A percentile compares a stretch with the other conserved stretches of the same genome.
Conservation (phyloP, 92 coral and sea anemone genomes). For the Nematostella vectensis region DNA sequence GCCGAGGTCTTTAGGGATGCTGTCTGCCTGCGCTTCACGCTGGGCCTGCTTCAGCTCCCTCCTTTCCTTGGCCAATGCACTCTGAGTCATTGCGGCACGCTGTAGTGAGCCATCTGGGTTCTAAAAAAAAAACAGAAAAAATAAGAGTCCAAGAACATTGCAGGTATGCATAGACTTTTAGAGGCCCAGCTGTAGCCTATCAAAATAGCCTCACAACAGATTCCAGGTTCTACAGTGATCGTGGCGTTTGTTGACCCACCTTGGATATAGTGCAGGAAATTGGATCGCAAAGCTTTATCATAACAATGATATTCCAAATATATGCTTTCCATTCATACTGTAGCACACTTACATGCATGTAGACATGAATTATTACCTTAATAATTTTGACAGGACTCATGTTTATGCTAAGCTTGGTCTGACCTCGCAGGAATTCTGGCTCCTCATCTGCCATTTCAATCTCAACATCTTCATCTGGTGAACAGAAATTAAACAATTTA, state of each 20-base stretch:
- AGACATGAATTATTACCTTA: slow-evolving; percentile 41
- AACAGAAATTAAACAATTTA: too few species aligned
- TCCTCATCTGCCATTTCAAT: slow-evolving; percentile 85
- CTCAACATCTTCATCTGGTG: slow-evolving; percentile 87
- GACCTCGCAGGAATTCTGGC: slow-evolving; percentile 88
- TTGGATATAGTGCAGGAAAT: too few species aligned
- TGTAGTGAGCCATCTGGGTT: slow-evolving; percentile 99
- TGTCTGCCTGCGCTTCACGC: slow-evolving; percentile 92
- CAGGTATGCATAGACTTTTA: too few species aligned
- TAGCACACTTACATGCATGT: background rate
- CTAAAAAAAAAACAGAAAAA: slow-evolving; percentile 17
- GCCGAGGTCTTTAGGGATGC: slow-evolving; percentile 87
- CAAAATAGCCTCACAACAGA: too few species aligned
- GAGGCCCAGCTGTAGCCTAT: too few species aligned
- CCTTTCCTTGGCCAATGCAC: slow-evolving; percentile 90
- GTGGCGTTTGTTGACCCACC: too few species aligned
- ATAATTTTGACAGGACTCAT: slow-evolving; percentile 99
- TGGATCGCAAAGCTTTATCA: too few species aligned
- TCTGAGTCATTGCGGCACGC: slow-evolving; percentile 98
- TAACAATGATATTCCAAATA: too few species aligned
- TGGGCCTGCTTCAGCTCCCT: slow-evolving; percentile 96
- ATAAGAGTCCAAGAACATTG: background rate
- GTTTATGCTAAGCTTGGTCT: slow-evolving; percentile 84
- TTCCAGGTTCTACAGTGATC: too few species aligned
- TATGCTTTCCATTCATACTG: background rate